phyloP scores from a whole-genome alignment of 2,797 vertebrate species.

The Pagetopsis macropterus region DNA sequence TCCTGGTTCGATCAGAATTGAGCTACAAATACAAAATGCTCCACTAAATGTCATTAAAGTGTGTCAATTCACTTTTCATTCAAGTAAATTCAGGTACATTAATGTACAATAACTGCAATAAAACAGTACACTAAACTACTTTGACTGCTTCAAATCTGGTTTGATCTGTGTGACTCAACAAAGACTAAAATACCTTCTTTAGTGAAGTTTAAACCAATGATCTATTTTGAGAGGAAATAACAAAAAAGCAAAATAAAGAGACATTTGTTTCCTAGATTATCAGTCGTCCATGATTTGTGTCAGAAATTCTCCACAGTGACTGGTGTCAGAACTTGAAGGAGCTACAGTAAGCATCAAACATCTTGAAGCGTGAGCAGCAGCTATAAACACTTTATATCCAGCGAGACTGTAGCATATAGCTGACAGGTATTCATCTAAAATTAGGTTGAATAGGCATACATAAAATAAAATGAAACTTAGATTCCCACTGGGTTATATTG shows the following conservation, averaged over 20 bases:
- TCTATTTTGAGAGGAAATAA: slow-evolving; percentile 7
- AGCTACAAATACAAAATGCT: neutral
- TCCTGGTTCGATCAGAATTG: neutral
- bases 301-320: neutral
- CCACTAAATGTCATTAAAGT: neutral
- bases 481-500: neutral
- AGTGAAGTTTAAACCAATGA: neutral
- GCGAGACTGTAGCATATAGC: neutral
- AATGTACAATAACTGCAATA: neutral
- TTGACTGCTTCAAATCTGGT: neutral
- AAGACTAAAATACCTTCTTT: neutral
- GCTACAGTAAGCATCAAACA: neutral
- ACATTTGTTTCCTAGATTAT: neutral
- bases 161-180: neutral
- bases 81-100: too few species aligned
- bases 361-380: neutral
- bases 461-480: slow-evolving; percentile 12
- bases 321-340: neutral
- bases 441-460: neutral
- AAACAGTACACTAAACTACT: neutral
- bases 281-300: neutral
- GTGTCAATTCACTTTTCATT: neutral
- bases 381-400: neutral
- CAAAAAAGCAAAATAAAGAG: neutral
- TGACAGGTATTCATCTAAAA: slow-evolving; percentile 7